Evolutionary conservation across 2,113 vertebrate species (phyloP).

Genomic region (Poicephalus meyeri): DNA sequence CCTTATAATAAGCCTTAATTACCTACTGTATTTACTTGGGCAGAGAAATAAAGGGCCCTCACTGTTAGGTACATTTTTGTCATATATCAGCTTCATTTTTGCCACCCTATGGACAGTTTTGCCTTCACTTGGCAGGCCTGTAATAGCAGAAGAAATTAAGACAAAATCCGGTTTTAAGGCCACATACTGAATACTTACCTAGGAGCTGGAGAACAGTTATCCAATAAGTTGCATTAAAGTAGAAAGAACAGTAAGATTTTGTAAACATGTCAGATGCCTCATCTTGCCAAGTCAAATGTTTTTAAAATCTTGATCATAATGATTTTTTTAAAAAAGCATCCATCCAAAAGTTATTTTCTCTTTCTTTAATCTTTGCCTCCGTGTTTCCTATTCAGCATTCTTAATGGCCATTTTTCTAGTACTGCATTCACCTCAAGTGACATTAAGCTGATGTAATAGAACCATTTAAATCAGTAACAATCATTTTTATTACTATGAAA

Average conservation of each 20-base stretch:
- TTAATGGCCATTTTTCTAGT: conserved; percentile 37
- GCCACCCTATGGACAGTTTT: background rate
- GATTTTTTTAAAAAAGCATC: background rate
- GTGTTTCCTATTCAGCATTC: conserved; percentile 3
- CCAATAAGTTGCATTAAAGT: background rate
- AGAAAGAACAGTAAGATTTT: background rate
- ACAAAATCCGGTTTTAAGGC: background rate
- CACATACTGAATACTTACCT: background rate
- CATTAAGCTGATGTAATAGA: conserved; percentile 67
- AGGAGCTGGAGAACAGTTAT: background rate
- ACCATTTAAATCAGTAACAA: conserved; percentile 70
- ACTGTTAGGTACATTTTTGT: background rate
- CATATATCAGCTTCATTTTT: background rate
- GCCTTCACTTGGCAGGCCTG: background rate
- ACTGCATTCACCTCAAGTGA: conserved; percentile 28
- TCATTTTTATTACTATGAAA: conserved; percentile 68
- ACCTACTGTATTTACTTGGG: background rate
- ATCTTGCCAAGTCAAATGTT: background rate
- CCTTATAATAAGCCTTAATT: background rate
- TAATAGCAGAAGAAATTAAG: background rate
- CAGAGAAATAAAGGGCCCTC: background rate
- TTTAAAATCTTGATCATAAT: background rate
- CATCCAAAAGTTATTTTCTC: background rate
- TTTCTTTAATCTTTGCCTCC: background rate
- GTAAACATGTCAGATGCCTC: background rate